Base-by-base conservation (phyloP, 2,113 vertebrate genomes). In the Plecotus auritus region DNA sequence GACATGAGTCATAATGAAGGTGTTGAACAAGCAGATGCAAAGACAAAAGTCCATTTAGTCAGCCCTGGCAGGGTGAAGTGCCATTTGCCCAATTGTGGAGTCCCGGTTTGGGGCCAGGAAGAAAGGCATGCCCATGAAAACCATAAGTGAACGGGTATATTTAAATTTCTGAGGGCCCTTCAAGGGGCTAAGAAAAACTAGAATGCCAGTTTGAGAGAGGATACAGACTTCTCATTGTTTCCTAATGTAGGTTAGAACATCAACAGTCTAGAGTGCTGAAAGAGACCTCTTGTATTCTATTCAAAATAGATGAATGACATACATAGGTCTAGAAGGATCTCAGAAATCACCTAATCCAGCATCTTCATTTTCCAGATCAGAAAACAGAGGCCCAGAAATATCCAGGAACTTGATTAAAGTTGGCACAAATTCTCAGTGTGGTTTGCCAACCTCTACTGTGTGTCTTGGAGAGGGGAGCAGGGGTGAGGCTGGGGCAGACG, bases 311-410 rank as follows among this genome's bases (percentile, higher is more conserved):
- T 13, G 37, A 73, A 85, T 77, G 83, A 37, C 59, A 90, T 32
- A 64, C 30, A 47, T 5, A 40, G 45, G 54, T 84, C 82, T 82
- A 90, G 73, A 45, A 90, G 64, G 67, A 26, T 18, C 26, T 78
- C n/a, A 82, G 35, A 93, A 87, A 45, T 91, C 73, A 88, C 49
- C 35, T 91, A 28, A 73, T 72, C 18, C 7, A 66, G 72, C 22
- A 78, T 78, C 32, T 85, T 91, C 40, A 16, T 70, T 90, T 95
- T 90, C 45, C 47, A 81, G 35, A 84, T 90, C 32, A 84, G 78
- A 81, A 92, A 88, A 77, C 16, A 7, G 83, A 90, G 30, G 37
- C 42, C 28, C 17, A 74, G 84, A 59, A 8, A 72, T 17, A 90
- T 59, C 32, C 42, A 89, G 32, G n/a, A 67, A 91, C 72, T 61